phyloP scores from a whole-genome alignment of 1,140 invertebrate species.

The Ridgeia piscesae region DNA sequence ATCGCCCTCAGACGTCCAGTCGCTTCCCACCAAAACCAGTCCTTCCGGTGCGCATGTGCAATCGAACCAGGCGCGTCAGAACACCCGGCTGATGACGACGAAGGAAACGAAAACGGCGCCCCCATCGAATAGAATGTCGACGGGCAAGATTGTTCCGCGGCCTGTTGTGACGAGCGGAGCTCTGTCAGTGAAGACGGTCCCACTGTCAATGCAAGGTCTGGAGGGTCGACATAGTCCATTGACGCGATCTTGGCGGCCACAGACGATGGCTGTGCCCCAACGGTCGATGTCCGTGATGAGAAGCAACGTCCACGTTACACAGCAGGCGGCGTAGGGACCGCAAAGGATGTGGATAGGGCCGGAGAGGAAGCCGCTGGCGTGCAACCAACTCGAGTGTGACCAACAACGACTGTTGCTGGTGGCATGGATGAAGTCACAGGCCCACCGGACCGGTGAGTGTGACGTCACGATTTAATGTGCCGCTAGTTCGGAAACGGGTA shows the following conservation, averaged over 20 bases:
- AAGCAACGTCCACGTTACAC: neutral
- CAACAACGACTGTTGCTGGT: conserved; percentile 11
- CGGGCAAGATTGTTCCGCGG: neutral
- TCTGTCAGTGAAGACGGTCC: neutral
- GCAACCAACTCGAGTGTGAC: conserved; percentile 15
- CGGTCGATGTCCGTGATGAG: neutral
- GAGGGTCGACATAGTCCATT: neutral
- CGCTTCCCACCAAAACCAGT: neutral
- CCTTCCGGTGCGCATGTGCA: neutral
- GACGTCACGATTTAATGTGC: conserved; percentile 21
- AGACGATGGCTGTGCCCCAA: neutral
- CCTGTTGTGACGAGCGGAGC: neutral
- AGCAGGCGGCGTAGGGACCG: too few species aligned
- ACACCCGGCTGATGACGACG: neutral
- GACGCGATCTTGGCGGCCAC: too few species aligned
- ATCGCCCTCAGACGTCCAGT: neutral
- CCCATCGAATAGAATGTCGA: neutral
- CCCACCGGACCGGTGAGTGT: neutral
- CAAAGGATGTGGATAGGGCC: neutral
- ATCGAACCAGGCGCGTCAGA: neutral
- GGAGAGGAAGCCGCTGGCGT: conserved; percentile 9
- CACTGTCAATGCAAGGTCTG: neutral
- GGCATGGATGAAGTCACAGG: neutral
- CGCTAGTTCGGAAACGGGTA: conserved; percentile 37
- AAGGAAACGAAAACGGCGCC: neutral